These are phyloP conservation scores for Exephanes ischioxanthus DNA, from an alignment of 2,888 invertebrate genomes.

Conservation along the genomic window DNA sequence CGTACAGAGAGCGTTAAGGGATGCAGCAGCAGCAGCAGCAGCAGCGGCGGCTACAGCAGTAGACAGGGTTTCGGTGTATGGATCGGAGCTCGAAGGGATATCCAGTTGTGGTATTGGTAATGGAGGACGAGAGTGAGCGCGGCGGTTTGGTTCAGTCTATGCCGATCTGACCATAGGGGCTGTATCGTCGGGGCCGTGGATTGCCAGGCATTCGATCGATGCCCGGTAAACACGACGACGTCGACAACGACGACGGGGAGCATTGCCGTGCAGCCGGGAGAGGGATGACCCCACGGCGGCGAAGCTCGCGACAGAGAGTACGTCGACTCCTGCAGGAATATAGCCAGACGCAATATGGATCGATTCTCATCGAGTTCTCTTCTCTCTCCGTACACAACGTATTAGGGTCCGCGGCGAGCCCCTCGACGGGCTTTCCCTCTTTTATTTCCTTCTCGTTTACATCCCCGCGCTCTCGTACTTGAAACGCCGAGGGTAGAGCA, in stretches of 20 bases:
- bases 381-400: slow-evolving; percentile 11
- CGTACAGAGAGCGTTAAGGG: slow-evolving; percentile 52
- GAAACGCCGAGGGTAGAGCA: slow-evolving; percentile 49
- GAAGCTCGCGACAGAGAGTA: slow-evolving; percentile 31
- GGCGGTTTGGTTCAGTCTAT: slow-evolving; percentile 58
- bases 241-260: slow-evolving; percentile 15
- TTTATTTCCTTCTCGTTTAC: slow-evolving; percentile 60
- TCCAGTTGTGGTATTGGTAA: slow-evolving; percentile 42
- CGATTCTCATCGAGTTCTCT: slow-evolving; percentile 51
- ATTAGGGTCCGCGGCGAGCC: slow-evolving; percentile 51
- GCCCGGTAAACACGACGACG: slow-evolving; percentile 53
- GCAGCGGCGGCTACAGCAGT: slow-evolving; percentile 1
- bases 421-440: slow-evolving; percentile 59
- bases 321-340: slow-evolving; percentile 44
- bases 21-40: slow-evolving; percentile 38
- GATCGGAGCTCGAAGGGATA: slow-evolving; percentile 30
- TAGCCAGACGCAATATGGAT: slow-evolving; percentile 49
- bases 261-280: background rate
- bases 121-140: slow-evolving; percentile 39
- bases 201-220: slow-evolving; percentile 62
- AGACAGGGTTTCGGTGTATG: slow-evolving; percentile 19
- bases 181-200: slow-evolving; percentile 33
- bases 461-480: slow-evolving; percentile 51
- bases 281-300: slow-evolving; percentile 10
- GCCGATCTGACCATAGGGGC: slow-evolving; percentile 51